A percentile compares a stretch with the other conserved stretches of the same genome.
Evolutionary conservation across 2,797 vertebrate genomes (phyloP).

Genomic region (Sciaenops ocellatus): DNA sequence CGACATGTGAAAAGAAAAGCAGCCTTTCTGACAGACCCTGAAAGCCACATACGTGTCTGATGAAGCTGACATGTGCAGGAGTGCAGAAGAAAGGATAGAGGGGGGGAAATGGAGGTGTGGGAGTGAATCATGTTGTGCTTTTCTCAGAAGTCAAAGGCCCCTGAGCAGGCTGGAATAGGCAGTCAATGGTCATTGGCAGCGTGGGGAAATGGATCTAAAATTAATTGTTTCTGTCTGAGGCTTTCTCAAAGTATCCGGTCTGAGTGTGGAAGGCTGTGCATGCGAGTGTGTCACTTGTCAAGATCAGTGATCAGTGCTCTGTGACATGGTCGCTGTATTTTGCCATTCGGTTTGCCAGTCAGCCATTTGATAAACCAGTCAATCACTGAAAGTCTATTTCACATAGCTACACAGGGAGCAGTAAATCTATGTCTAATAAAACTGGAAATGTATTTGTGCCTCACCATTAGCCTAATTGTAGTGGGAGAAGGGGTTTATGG

Average conservation of each 20-base stretch:
- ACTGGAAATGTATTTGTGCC: constrained; percentile 40
- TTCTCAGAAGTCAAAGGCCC: constrained; percentile 63
- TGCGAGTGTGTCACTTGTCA: constrained; percentile 38
- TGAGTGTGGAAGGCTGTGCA: constrained; percentile 8
- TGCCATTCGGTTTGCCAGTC: constrained; percentile 21
- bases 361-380: constrained; percentile 28
- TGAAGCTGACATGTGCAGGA: constrained; percentile 65
- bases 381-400: constrained; percentile 17
- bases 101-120: constrained; percentile 42
- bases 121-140: constrained; percentile 62
- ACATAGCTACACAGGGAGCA: neutral
- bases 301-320: constrained; percentile 40
- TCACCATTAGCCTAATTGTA: constrained; percentile 68
- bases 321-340: constrained; percentile 3
- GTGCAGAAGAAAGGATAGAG: constrained; percentile 41
- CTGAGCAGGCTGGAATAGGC: constrained; percentile 35
- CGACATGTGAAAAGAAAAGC: constrained; percentile 21
- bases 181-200: constrained; percentile 51
- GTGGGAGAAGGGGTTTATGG: constrained; percentile 15
- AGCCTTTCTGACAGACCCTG: constrained; percentile 28
- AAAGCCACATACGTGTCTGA: constrained; percentile 57
- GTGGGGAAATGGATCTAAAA: constrained; percentile 61
- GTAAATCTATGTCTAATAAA: constrained; percentile 52
- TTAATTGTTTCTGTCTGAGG: constrained; percentile 56
- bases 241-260: constrained; percentile 21